Conservation (phyloP, 2,888 invertebrate genomes). For the Saturnia japonica region DNA sequence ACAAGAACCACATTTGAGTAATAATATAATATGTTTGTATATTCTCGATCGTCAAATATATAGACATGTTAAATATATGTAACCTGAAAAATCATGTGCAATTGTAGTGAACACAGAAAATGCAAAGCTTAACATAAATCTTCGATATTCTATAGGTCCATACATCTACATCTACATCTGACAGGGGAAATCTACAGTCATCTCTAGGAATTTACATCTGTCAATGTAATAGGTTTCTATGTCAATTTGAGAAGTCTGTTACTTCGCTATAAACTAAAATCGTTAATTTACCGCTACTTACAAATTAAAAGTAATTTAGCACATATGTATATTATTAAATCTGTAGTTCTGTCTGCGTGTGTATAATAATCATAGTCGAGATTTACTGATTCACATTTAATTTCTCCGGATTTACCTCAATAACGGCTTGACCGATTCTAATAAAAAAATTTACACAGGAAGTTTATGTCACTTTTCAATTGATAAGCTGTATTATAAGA, state of each 20-base stretch:
- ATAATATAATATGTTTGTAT: too few relatives aligned
- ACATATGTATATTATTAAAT: not conserved
- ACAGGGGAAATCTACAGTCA: slow-evolving; percentile 25
- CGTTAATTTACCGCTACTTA: not conserved
- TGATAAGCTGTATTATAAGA: too few relatives aligned
- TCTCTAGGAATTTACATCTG: slow-evolving; percentile 16
- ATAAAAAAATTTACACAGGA: too few relatives aligned
- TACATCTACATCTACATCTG: slow-evolving; percentile 31
- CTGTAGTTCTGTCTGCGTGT: too few relatives aligned
- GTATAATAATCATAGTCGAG: too few relatives aligned
- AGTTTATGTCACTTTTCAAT: too few relatives aligned
- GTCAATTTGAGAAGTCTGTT: not conserved
- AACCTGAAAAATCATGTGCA: slow-evolving; percentile 10
- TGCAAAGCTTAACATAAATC: slow-evolving; percentile 29
- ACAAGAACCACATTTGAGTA: too few relatives aligned
- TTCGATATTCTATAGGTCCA: slow-evolving; percentile 27
- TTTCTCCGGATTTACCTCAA: too few relatives aligned
- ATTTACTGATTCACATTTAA: too few relatives aligned
- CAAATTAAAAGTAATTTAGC: not conserved
- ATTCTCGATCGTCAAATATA: not conserved
- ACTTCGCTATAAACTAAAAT: not conserved
- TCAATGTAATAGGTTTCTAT: slow-evolving; percentile 11
- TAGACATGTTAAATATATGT: not conserved
- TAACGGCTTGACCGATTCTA: too few relatives aligned
- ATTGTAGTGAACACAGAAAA: slow-evolving; percentile 28